Base-by-base conservation (phyloP, 2,888 invertebrate genomes). In the Tridacna gigas region DNA sequence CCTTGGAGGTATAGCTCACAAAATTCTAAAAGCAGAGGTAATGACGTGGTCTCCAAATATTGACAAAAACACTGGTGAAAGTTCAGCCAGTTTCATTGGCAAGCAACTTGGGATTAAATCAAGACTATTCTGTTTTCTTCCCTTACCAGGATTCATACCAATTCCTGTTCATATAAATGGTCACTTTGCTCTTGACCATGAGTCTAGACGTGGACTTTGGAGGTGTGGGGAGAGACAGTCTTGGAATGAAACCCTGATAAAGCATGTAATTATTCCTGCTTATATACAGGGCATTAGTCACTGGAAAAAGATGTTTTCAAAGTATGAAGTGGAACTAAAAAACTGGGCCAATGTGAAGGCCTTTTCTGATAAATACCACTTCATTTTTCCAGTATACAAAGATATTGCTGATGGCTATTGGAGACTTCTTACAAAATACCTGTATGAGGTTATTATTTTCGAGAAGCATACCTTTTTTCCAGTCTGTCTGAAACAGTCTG, bases 91-190 rank as follows among this genome's bases (percentile, higher is more conserved):
- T n/a, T n/a, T n/a, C 37, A 37, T 7, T 37, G 37, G 37, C 37
- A 7, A 37, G 37, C 37, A 37, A 37, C 37, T 37, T 37, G 7
- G 37, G 18, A 26, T n/a, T 26, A 22, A 22, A 22, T 74, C 66
- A 45, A 45, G 79, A 47, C 22, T 79, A 18, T 92, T 89, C 80
- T 90, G 90, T 47, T 91, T 88, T 67, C 82, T 91, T 11, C 94
- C 94, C 1, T 86, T 94, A 18, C 93, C 94, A 45, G 86, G 93
- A 4, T 79, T 74, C 45, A 91, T 90, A 26, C 86, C 87, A 9
- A 86, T 94, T 15, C 92, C 93, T 13, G 88, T 94, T 26, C 93
- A 94, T 79, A 81, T 90, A 89, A 92, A 93, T 84, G 93, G 91
- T 0, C 91, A 93, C 74, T 93, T 93, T 89, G 89, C 89, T 11